phyloP scores from a whole-genome alignment of 2,113 vertebrate genomes.

The Junco hyemalis region DNA sequence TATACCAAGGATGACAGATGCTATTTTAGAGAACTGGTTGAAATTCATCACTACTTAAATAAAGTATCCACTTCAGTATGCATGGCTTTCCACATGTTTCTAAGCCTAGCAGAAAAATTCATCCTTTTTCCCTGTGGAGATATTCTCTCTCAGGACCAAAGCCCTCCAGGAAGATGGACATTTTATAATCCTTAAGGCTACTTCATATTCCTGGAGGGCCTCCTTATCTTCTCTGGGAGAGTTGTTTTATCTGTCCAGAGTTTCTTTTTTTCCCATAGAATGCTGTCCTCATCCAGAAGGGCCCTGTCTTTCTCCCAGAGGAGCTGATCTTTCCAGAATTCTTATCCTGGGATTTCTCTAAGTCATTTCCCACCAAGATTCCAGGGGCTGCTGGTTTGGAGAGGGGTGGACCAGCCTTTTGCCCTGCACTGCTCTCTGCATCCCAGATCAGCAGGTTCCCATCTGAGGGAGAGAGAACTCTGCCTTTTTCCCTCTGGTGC shows the following conservation, averaged over 20 bases:
- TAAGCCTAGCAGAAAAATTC: background rate
- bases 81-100: background rate
- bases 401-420: background rate
- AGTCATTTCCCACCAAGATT: background rate
- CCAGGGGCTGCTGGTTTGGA: background rate
- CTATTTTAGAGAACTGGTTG: background rate
- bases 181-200: constrained; percentile 37
- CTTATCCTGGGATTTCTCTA: background rate
- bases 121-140: background rate
- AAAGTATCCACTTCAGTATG: background rate
- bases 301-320: background rate
- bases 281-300: constrained; percentile 9
- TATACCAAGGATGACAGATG: background rate
- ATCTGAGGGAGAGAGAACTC: background rate
- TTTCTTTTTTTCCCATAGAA: background rate
- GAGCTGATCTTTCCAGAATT: background rate
- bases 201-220: constrained; percentile 3
- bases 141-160: background rate
- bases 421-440: fast-evolving
- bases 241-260: background rate
- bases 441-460: fast-evolving
- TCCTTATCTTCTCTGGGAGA: constrained; percentile 37
- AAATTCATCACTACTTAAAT: background rate
- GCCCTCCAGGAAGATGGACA: background rate
- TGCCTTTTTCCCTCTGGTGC: background rate